Percentiles rank a stretch among this genome's conserved stretches.
phyloP scores from a whole-genome alignment of 2,888 invertebrate genomes.

The Adineta ricciae region DNA sequence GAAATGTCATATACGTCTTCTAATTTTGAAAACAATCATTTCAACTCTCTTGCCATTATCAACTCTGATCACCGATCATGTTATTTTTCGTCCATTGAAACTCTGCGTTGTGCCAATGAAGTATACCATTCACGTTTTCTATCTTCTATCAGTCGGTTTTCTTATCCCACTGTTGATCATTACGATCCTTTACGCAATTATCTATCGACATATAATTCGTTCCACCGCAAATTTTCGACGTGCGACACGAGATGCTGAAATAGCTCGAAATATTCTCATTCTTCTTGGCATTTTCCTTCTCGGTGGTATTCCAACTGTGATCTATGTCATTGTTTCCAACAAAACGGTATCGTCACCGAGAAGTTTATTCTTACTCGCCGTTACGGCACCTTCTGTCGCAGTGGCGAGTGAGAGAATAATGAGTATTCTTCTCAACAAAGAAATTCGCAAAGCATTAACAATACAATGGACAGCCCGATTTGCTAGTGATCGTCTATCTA shows the following conservation, averaged over 20 bases:
- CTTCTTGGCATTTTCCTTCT: background rate
- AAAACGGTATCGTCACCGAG: background rate
- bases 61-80: background rate
- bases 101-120: background rate
- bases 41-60: background rate
- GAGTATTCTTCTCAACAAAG: background rate
- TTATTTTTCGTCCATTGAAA: background rate
- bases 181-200: background rate
- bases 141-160: background rate
- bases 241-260: background rate
- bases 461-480: background rate
- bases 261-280: background rate
- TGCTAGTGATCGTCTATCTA: no score
- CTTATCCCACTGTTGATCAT: background rate
- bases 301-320: background rate
- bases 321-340: background rate
- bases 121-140: background rate
- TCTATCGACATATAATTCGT: background rate
- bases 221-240: background rate
- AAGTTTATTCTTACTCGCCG: background rate
- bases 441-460: background rate
- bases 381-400: background rate
- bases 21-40: background rate
- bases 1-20: background rate
- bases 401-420: background rate